A percentile compares a stretch with the other conserved stretches of the same genome.
Evolutionary conservation across 2,113 vertebrate species (phyloP).

Genomic region (Loxodonta africana): DNA sequence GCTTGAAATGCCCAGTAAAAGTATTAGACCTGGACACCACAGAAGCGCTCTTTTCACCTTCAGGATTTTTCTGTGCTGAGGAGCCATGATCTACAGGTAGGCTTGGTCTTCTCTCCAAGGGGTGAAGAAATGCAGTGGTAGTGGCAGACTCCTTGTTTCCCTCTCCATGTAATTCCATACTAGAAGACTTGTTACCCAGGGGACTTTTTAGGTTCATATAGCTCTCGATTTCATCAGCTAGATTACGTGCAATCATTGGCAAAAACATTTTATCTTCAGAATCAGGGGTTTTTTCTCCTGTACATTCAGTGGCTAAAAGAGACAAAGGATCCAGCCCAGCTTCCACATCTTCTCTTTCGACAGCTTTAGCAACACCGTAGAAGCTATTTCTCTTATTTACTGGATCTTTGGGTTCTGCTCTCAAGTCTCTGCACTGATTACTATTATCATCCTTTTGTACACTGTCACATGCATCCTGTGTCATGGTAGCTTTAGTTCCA

Average conservation of each 20-base stretch:
- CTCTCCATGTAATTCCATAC: slow-evolving; percentile 94
- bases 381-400: slow-evolving; percentile 87
- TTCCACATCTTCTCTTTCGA: slow-evolving; percentile 95
- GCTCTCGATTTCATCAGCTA: slow-evolving; percentile 98
- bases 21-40: slow-evolving; percentile 95
- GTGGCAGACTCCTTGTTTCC: slow-evolving; percentile 73
- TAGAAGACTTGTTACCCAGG: slow-evolving; percentile 93
- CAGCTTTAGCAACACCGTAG: slow-evolving; percentile 84
- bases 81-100: slow-evolving; percentile 90
- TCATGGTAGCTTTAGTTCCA: neutral
- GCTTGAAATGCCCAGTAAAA: slow-evolving; percentile 91
- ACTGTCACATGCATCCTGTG: slow-evolving; percentile 8
- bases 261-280: slow-evolving; percentile 91
- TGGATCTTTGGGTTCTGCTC: slow-evolving; percentile 78
- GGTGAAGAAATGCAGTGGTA: slow-evolving; percentile 50
- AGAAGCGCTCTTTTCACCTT: slow-evolving; percentile 89
- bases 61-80: slow-evolving; percentile 79
- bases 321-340: slow-evolving; percentile 96
- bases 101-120: slow-evolving; percentile 94
- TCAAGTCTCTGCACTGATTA: slow-evolving; percentile 52
- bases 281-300: slow-evolving; percentile 86
- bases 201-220: slow-evolving; percentile 98
- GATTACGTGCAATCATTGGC: slow-evolving; percentile 93
- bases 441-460: neutral
- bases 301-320: slow-evolving; percentile 91